Evolutionary conservation across 92 coral and sea anemone species (phyloP), one percentile per base, ranked within the genome.

Genomic region (Phenganax marumi): DNA sequence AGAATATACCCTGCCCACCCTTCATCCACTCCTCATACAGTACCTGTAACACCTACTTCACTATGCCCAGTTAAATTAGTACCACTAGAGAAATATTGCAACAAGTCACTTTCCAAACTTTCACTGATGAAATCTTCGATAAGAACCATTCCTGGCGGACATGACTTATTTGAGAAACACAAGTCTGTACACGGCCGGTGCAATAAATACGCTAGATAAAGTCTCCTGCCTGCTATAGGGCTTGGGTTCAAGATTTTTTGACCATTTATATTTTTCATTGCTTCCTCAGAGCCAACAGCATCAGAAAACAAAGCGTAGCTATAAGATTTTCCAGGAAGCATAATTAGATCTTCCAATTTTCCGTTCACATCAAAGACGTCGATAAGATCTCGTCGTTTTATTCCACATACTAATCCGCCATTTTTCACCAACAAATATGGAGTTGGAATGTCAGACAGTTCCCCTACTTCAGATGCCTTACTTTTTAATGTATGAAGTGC

Each of bases 351-450:
- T 61, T 89, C 91, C 60, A 96, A 55, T 22, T 82, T 75, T 24
- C 99, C 99, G 86, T 85, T 92, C 43, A 79, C 84, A 82, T 85
- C 70, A 69, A 96, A 92, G 78, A 92, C 76, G 47, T 76, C 78
- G 68, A 82, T 66, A 22, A 96, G 80, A 52, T 87, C 92, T 49
- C 63, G 84, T 23, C 99, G 85, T 52, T 96, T 81, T 1, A 92
- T 68, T 7, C 99, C 99, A 68, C 97, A 93, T 93, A 91, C 92
- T 43, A 96, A 53, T 6, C 99, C 98, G 19, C 99, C 99, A 84
- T 96, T 96, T 68, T 93, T 93, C 46, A 96, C 90, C 68, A 96
- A 75, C 75, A 96, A 70, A 81, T 96, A 92, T 33, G 88, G 71
- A 50, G 99, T 90, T 3, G 99, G 97, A 24, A 66, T 80, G 49